Evolutionary conservation across 2,888 invertebrate species (phyloP).

Genomic region (Sclerodermus sp.): DNA sequence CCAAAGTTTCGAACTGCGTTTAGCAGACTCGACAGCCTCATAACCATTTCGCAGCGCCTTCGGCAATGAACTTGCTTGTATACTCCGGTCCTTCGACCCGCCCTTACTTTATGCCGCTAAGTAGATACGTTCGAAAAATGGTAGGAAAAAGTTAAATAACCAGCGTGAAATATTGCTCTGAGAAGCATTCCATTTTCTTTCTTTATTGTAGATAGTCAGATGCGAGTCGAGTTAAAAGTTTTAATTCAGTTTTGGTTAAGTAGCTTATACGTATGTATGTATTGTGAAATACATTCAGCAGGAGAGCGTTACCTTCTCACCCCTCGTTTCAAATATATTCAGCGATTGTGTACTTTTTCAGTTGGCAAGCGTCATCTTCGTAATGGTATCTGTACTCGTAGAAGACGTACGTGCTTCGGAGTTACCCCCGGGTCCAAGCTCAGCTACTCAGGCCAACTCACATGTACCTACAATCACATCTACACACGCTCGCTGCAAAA

Average conservation of each 20-base stretch:
- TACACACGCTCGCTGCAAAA: constrained; percentile 2
- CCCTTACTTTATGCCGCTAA: not conserved
- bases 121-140: constrained; percentile 5
- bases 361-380: constrained; percentile 28
- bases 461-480: constrained; percentile 5
- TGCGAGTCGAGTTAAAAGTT: constrained; percentile 20
- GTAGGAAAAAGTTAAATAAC: constrained; percentile 13
- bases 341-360: constrained; percentile 30
- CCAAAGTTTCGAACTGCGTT: constrained; percentile 13
- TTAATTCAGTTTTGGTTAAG: constrained; percentile 24
- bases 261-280: constrained; percentile 11
- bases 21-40: constrained; percentile 13
- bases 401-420: constrained; percentile 30
- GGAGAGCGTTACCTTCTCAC: no score
- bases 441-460: constrained; percentile 6
- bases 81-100: not conserved
- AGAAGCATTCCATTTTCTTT: constrained; percentile 4
- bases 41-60: constrained; percentile 11
- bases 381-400: constrained; percentile 31
- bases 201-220: not conserved
- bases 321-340: not conserved
- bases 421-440: constrained; percentile 4
- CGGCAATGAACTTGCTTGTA: constrained; percentile 7
- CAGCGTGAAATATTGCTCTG: constrained; percentile 15
- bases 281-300: no score